Evolutionary conservation across 1,140 invertebrate genomes (phyloP).

Genomic region (Hirudo medicinalis): DNA sequence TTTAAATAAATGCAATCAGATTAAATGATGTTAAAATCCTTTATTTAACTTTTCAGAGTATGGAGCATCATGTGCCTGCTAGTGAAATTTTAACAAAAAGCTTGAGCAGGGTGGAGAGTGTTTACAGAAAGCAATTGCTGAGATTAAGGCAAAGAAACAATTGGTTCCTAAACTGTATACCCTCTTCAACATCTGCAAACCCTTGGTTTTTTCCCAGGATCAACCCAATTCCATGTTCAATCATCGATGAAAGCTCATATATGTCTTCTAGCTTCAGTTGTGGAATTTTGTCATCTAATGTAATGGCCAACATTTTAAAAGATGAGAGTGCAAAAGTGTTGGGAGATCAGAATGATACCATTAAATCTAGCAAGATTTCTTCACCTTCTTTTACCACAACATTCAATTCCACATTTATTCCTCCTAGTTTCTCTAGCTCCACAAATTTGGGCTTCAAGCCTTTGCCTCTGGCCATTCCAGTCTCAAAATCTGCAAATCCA

Average conservation of each 20-base stretch:
- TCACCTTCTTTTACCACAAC: not conserved
- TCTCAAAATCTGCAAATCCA: no score
- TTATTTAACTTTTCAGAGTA: not conserved
- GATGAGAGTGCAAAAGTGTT: no score
- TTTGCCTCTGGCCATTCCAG: not conserved
- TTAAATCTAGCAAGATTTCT: not conserved
- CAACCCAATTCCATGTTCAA: not conserved
- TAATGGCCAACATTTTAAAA: no score
- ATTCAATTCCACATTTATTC: not conserved
- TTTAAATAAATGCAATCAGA: not conserved
- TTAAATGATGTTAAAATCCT: not conserved
- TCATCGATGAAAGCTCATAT: not conserved
- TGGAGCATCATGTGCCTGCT: slow-evolving; percentile 10
- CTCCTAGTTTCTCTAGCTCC: not conserved
- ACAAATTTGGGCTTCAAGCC: not conserved
- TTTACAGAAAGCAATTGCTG: slow-evolving; percentile 21
- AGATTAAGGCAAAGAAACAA: slow-evolving; percentile 21
- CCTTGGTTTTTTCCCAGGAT: not conserved
- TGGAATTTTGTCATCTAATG: not conserved
- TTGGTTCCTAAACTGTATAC: slow-evolving; percentile 22
- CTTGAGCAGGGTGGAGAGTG: slow-evolving; percentile 22
- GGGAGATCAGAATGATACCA: not conserved
- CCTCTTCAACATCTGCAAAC: slow-evolving; percentile 8
- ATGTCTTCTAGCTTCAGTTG: slow-evolving; percentile 9
- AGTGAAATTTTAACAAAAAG: slow-evolving; percentile 21